These are phyloP conservation scores for Spilosoma lubricipeda DNA, from an alignment of 2,888 invertebrate genomes.

Conservation along the genomic window DNA sequence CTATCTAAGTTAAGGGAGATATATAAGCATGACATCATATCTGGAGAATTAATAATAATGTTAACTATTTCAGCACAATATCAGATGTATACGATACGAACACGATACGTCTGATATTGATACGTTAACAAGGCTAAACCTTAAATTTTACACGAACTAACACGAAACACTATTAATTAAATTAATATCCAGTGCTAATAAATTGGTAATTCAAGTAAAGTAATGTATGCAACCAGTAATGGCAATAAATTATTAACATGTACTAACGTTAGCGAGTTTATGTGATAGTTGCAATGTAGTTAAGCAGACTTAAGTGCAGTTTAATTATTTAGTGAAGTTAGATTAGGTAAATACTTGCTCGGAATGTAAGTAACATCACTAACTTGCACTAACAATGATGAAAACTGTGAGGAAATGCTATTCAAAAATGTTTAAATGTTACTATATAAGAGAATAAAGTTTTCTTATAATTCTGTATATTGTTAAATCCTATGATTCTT, in stretches of 20 bases:
- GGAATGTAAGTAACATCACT: neutral
- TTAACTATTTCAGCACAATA: neutral
- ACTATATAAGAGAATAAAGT: neutral
- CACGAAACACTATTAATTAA: neutral
- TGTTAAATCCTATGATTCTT: neutral
- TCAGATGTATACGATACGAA: too few species aligned
- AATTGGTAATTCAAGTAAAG: neutral
- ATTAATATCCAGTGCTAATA: neutral
- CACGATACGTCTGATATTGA: neutral
- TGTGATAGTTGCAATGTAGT: slow-evolving; percentile 26
- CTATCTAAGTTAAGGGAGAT: neutral
- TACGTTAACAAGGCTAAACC: neutral
- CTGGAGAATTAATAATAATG: neutral
- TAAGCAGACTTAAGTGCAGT: slow-evolving; percentile 30
- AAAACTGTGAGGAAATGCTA: neutral
- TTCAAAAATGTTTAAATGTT: neutral
- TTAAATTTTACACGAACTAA: neutral
- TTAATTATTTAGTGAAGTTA: neutral
- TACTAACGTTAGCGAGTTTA: slow-evolving; percentile 18
- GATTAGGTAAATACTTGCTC: neutral
- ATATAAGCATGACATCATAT: neutral
- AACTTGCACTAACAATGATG: neutral
- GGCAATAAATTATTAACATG: neutral
- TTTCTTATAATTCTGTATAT: too few species aligned
- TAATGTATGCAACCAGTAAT: neutral